phyloP scores from a whole-genome alignment of 2,113 vertebrate genomes.

The Lagopus muta region DNA sequence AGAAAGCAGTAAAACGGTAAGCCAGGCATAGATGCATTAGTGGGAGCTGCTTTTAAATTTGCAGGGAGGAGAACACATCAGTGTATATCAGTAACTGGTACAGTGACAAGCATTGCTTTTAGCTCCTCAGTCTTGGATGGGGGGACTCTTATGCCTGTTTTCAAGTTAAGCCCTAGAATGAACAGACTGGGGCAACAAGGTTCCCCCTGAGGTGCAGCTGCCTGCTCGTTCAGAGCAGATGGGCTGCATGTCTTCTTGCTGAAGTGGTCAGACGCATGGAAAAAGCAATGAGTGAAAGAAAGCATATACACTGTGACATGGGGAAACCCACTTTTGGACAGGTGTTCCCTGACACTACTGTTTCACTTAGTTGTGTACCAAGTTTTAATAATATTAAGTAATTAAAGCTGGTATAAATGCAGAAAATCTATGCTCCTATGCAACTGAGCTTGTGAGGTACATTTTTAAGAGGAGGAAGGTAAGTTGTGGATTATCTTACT shows the following conservation, averaged over 20 bases:
- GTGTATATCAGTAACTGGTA: not conserved
- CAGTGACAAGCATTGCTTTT: not conserved
- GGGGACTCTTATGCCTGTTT: not conserved
- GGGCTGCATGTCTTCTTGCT: not conserved
- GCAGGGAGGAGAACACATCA: not conserved
- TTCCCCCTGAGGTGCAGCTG: not conserved
- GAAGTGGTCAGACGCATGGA: accelerated
- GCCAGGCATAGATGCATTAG: not conserved
- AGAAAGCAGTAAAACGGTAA: constrained; percentile 97
- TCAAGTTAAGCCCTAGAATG: not conserved
- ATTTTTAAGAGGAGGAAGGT: not conserved
- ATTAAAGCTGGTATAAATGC: not conserved
- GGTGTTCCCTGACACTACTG: not conserved
- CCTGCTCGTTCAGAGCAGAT: not conserved
- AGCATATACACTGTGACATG: not conserved
- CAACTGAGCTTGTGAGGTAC: not conserved
- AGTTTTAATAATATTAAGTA: not conserved
- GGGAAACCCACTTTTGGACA: not conserved
- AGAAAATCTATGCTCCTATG: not conserved
- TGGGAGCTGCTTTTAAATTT: not conserved
- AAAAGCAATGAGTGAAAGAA: not conserved
- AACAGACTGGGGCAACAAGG: not conserved
- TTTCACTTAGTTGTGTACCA: not conserved
- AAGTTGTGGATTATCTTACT: accelerated
- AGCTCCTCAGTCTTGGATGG: not conserved